Conservation (phyloP, 2,888 invertebrate genomes). For the Ptychoptera contaminata region DNA sequence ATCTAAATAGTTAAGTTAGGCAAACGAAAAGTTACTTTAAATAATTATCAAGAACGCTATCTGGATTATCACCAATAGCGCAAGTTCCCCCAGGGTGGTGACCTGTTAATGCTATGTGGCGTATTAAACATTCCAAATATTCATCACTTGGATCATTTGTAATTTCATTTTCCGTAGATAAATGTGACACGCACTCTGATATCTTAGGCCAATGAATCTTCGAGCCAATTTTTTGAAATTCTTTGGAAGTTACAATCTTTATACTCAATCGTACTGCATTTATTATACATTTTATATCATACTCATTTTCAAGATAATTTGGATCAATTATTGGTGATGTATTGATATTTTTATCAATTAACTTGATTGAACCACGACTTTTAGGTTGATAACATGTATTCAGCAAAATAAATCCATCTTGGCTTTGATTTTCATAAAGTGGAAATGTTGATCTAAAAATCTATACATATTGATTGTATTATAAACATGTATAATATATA, state of each 20-base stretch:
- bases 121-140: conserved; percentile 47
- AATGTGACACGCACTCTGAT: conserved; percentile 36
- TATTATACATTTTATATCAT: conserved; percentile 47
- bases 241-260: conserved; percentile 33
- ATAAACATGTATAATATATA: conserved; percentile 4
- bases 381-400: conserved; percentile 50
- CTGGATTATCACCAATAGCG: conserved; percentile 40
- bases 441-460: conserved; percentile 49
- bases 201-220: conserved; percentile 48
- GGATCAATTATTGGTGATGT: conserved; percentile 55
- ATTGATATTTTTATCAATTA: conserved; percentile 39
- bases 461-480: conserved; percentile 24
- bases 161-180: conserved; percentile 33
- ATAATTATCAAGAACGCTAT: conserved; percentile 50
- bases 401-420: conserved; percentile 54
- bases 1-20: background rate
- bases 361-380: conserved; percentile 49
- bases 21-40: conserved; percentile 34
- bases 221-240: conserved; percentile 44
- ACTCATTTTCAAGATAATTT: conserved; percentile 46
- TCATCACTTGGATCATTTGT: conserved; percentile 29
- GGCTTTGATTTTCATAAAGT: conserved; percentile 40
- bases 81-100: conserved; percentile 73
- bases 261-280: conserved; percentile 44
- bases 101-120: conserved; percentile 47